phyloP scores from a whole-genome alignment of 2,797 vertebrate species.

The Clarias laeviceps region DNA sequence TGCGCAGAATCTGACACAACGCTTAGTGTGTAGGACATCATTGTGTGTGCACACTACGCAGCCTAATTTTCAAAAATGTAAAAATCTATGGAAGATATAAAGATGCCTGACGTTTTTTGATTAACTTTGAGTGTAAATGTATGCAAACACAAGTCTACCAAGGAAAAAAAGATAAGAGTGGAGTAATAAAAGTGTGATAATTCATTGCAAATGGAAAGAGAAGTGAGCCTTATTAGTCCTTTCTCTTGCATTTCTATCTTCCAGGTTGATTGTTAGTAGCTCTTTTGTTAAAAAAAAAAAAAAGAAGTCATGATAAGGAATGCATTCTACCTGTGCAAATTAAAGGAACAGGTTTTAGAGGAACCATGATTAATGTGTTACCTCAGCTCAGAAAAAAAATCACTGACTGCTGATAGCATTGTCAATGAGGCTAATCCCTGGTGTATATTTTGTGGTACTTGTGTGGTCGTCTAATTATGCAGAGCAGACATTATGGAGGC shows the following conservation, averaged over 20 bases:
- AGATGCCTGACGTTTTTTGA: not conserved
- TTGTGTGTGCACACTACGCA: not conserved
- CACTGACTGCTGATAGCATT: slow-evolving; percentile 34
- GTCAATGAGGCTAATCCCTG: slow-evolving; percentile 27
- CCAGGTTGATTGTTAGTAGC: slow-evolving; percentile 41
- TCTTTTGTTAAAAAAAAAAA: slow-evolving; percentile 15
- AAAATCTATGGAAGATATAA: not conserved
- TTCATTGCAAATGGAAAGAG: slow-evolving; percentile 26
- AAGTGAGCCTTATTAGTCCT: slow-evolving; percentile 39
- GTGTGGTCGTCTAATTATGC: not conserved
- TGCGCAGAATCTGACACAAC: slow-evolving; percentile 1
- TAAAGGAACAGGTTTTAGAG: slow-evolving; percentile 26
- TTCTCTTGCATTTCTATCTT: slow-evolving; percentile 22
- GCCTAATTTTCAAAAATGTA: not conserved
- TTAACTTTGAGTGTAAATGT: not conserved
- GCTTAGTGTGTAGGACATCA: not conserved
- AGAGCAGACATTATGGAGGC: not conserved
- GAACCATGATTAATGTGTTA: slow-evolving; percentile 47
- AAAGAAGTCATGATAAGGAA: slow-evolving; percentile 41
- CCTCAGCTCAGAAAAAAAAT: slow-evolving; percentile 33
- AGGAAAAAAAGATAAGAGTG: not conserved
- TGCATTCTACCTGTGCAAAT: slow-evolving; percentile 19
- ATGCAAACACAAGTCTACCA: slow-evolving; percentile 6
- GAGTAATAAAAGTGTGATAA: not conserved
- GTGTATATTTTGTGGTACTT: slow-evolving; percentile 14